Evolutionary conservation across 2,113 vertebrate species (phyloP).

Genomic region (Lutjanus erythropterus): DNA sequence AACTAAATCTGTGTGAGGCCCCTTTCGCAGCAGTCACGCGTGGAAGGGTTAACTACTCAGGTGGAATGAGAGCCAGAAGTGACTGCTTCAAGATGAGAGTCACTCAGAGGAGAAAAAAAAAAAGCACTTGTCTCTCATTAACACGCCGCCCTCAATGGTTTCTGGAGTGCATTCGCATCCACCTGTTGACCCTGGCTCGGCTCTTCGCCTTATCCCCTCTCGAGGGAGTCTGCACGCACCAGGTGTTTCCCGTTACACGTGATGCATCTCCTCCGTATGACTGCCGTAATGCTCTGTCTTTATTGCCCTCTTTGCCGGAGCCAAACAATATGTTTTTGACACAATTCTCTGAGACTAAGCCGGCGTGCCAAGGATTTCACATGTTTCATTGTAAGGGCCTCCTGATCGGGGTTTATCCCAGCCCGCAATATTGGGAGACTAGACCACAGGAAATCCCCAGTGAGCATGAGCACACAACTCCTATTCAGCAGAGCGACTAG

Average conservation of each 20-base stretch:
- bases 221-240: constrained; percentile 25
- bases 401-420: constrained; percentile 53
- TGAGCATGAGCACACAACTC: constrained; percentile 70
- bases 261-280: constrained; percentile 31
- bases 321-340: constrained; percentile 70
- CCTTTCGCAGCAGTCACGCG: constrained; percentile 20
- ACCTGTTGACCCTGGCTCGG: constrained; percentile 62
- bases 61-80: constrained; percentile 62
- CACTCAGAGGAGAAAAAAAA: constrained; percentile 23
- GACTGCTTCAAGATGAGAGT: constrained; percentile 45
- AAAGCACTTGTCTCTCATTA: constrained; percentile 54
- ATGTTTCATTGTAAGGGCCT: constrained; percentile 64
- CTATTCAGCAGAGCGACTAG: constrained; percentile 56
- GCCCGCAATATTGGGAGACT: constrained; percentile 63
- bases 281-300: constrained; percentile 25
- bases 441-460: constrained; percentile 76
- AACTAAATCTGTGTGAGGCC: constrained; percentile 51
- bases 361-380: constrained; percentile 56
- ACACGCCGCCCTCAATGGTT: constrained; percentile 8
- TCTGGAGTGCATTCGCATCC: constrained; percentile 42
- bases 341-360: constrained; percentile 44
- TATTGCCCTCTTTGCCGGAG: constrained; percentile 24
- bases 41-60: constrained; percentile 56
- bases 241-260: constrained; percentile 58
- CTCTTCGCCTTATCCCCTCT: constrained; percentile 1